Conservation (phyloP, 2,888 invertebrate species). For the Subacronicta megacephala region DNA sequence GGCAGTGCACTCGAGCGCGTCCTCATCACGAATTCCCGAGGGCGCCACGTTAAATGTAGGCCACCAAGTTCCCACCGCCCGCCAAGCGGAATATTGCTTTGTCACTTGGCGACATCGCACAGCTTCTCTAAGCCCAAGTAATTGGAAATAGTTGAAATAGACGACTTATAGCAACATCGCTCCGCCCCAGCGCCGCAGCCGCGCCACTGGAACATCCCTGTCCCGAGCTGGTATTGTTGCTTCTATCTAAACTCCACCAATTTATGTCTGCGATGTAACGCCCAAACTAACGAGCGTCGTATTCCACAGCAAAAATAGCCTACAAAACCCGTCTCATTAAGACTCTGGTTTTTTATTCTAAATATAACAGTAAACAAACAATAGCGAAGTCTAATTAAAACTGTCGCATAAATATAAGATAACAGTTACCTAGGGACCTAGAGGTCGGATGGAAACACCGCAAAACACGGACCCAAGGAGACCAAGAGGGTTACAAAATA, state of each 20-base stretch:
- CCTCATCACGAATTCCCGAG: constrained; percentile 86
- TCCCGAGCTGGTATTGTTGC: constrained; percentile 41
- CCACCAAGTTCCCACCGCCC: constrained; percentile 82
- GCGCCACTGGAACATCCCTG: constrained; percentile 41
- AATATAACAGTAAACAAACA: constrained; percentile 48
- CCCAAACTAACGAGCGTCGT: constrained; percentile 45
- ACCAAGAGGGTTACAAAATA: constrained; percentile 53
- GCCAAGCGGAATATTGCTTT: constrained; percentile 87
- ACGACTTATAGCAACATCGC: constrained; percentile 79
- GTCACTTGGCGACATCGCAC: constrained; percentile 87
- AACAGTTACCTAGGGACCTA: constrained; percentile 56
- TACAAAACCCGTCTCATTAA: constrained; percentile 23
- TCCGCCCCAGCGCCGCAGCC: constrained; percentile 47
- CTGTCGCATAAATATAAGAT: constrained; percentile 64
- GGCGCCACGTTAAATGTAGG: constrained; percentile 86
- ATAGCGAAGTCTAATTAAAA: constrained; percentile 61
- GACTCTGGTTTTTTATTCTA: constrained; percentile 31
- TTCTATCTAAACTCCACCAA: constrained; percentile 47
- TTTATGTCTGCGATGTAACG: constrained; percentile 45
- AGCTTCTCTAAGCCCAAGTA: constrained; percentile 87
- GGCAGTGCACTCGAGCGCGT: constrained; percentile 78
- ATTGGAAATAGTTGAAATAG: constrained; percentile 90
- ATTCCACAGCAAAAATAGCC: constrained; percentile 31
- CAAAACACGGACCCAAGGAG: constrained; percentile 54
- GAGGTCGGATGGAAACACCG: constrained; percentile 56